Conservation (phyloP, 2,113 vertebrate genomes). For the Beaufortia kweichowensis region DNA sequence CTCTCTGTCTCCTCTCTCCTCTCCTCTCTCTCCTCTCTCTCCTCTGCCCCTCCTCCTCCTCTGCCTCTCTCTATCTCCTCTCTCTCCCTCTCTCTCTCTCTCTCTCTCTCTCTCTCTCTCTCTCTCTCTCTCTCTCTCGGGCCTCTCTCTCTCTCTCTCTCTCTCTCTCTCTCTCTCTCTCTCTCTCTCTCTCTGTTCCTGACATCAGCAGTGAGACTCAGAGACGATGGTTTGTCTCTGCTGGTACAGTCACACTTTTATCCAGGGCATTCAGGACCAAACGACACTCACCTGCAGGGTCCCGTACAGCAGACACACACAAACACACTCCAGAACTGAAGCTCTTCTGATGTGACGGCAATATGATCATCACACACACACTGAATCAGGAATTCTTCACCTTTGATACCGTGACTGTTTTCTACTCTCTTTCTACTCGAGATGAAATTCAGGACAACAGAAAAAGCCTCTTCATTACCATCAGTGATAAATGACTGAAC, state of each 20-base stretch:
- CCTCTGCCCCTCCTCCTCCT: too few species aligned
- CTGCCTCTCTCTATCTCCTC: constrained; percentile 67
- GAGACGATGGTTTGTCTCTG: neutral
- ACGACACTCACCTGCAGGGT: constrained; percentile 40
- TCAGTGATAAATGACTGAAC: constrained; percentile 73
- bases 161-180: too few species aligned
- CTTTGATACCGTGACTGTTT: constrained; percentile 76
- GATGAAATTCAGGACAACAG: constrained; percentile 45
- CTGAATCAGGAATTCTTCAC: constrained; percentile 78
- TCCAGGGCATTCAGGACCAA: constrained; percentile 55
- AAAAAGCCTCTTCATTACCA: constrained; percentile 57
- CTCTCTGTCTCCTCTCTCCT: neutral
- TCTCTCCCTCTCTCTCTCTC: neutral
- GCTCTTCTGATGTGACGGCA: constrained; percentile 68
- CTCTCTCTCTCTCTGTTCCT: constrained; percentile 1
- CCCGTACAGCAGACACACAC: too few species aligned
- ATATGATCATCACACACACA: constrained; percentile 65
- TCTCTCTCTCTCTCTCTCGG: constrained; percentile 8
- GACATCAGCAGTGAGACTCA: neutral
- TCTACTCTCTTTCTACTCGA: constrained; percentile 78
- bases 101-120: too few species aligned
- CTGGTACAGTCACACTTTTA: constrained; percentile 32
- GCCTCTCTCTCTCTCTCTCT: too few species aligned
- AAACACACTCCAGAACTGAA: constrained; percentile 42
- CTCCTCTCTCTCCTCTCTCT: too few species aligned